Evolutionary conservation across 1,140 invertebrate species (phyloP).

Genomic region (Caenorhabditis inopinata): DNA sequence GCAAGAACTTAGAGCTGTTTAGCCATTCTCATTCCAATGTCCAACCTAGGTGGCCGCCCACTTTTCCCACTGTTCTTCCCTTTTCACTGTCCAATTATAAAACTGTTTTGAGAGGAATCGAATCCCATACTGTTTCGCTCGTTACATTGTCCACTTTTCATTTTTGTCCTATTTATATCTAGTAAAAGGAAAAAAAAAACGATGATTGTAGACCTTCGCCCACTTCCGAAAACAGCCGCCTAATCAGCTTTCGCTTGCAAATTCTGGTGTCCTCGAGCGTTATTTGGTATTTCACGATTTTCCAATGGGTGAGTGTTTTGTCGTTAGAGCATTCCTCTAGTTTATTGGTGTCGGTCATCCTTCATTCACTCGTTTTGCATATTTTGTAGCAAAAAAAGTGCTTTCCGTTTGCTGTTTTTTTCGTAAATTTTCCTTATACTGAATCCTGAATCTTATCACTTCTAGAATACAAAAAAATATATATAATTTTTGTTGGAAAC

Average conservation of each 20-base stretch:
- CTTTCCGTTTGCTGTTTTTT: too few species aligned
- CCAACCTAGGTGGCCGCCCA: too few species aligned
- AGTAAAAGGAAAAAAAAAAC: background rate
- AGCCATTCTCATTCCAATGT: too few species aligned
- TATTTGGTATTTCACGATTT: background rate
- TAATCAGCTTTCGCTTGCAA: constrained; percentile 14
- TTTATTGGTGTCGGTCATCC: too few species aligned
- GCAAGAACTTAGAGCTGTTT: too few species aligned
- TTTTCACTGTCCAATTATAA: constrained; percentile 2
- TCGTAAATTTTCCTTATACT: too few species aligned
- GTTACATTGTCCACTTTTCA: background rate
- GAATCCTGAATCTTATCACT: too few species aligned
- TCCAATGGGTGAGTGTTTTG: background rate
- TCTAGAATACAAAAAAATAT: too few species aligned
- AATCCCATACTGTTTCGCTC: background rate
- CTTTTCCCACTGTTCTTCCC: background rate
- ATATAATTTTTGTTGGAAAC: too few species aligned
- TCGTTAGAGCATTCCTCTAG: background rate
- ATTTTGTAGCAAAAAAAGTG: too few species aligned
- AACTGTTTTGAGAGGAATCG: background rate
- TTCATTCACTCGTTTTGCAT: too few species aligned
- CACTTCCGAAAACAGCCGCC: background rate
- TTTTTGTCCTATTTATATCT: background rate
- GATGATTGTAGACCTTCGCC: background rate
- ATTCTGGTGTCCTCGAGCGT: constrained; percentile 7